A percentile compares a stretch with the other conserved stretches of the same genome.
Evolutionary conservation across 2,113 vertebrate genomes (phyloP).

Genomic region (Macroglossus sobrinus): DNA sequence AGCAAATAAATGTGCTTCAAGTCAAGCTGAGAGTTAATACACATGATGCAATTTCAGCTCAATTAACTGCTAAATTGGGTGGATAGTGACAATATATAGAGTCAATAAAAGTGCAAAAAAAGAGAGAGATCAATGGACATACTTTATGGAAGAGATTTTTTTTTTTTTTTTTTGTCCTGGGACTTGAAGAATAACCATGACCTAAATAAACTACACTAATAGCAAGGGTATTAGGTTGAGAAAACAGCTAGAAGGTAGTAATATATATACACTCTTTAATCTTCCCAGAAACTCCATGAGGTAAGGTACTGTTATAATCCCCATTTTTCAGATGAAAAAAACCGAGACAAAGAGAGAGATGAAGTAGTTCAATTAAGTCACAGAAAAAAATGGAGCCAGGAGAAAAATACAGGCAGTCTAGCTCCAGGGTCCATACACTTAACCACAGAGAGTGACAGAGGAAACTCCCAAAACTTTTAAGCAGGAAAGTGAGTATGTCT

Average conservation of each 20-base stretch:
- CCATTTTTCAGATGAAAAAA: not conserved
- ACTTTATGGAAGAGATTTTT: not conserved
- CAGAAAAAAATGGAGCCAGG: not conserved
- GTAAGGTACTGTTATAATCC: not conserved
- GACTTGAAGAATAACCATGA: not conserved
- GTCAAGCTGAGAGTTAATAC: conserved; percentile 28
- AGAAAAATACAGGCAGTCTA: not conserved
- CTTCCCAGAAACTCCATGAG: not conserved
- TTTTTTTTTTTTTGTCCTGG: not conserved
- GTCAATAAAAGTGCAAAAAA: not conserved
- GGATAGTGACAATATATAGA: not conserved
- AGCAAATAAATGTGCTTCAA: not conserved
- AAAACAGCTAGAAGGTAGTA: not conserved
- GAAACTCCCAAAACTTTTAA: not conserved
- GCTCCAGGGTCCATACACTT: not conserved
- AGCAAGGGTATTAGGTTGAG: not conserved
- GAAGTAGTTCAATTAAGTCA: not conserved
- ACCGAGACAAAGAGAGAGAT: not conserved
- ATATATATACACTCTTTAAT: not conserved
- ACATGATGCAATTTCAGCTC: not conserved
- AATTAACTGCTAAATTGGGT: not conserved
- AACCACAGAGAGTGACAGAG: not conserved
- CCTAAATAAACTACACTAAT: not conserved
- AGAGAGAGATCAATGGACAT: not conserved
- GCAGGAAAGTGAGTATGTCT: not conserved